Conservation (phyloP, 2,888 invertebrate species). For the Hemaris fuciformis region DNA sequence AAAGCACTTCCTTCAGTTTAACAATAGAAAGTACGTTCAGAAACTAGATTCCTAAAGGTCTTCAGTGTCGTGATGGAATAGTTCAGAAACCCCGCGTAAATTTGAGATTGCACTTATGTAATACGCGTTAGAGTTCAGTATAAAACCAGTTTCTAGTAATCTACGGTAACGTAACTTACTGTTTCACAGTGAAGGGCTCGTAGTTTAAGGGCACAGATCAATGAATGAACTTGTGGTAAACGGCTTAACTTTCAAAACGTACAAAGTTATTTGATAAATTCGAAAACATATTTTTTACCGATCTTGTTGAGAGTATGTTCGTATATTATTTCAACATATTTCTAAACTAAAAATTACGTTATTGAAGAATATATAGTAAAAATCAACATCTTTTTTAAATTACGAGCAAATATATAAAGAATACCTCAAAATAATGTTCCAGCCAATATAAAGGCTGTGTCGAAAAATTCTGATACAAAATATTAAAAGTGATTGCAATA, state of each 20-base stretch:
- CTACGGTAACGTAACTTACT: not conserved
- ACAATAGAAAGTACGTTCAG: not conserved
- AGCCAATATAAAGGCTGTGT: no score
- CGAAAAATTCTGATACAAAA: not conserved
- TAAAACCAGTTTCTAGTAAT: not conserved
- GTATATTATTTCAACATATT: no score
- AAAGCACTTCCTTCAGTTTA: not conserved
- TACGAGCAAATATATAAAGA: no score
- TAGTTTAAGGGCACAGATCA: not conserved
- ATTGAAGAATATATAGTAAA: no score
- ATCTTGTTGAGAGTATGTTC: no score
- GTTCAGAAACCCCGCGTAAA: no score
- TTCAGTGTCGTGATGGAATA: not conserved
- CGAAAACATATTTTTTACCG: no score
- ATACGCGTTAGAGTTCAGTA: not conserved
- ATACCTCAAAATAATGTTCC: no score
- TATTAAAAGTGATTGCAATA: not conserved
- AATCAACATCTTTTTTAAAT: no score
- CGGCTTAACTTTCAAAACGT: no score
- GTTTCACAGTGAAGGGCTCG: not conserved
- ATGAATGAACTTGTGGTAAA: not conserved
- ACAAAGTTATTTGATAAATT: no score
- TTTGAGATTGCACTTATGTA: not conserved
- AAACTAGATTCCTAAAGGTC: not conserved
- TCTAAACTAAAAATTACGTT: no score